Base-by-base conservation (phyloP, 1,140 invertebrate species). In the Mactra quadrangularis region DNA sequence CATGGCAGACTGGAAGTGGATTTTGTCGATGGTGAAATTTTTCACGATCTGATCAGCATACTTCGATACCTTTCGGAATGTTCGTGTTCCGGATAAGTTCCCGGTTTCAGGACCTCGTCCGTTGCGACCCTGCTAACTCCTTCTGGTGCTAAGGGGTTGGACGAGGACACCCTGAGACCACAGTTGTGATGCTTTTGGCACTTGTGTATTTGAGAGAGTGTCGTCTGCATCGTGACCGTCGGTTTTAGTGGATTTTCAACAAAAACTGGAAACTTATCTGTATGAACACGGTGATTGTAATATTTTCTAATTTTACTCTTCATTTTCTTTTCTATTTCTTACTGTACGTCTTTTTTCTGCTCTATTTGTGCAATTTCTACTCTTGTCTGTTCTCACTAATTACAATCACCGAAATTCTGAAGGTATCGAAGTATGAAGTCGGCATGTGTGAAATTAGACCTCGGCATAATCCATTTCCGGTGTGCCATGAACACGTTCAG, bases 41-140 rank as follows among this genome's bases (percentile, higher is more conserved):
- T 25, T 33, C 77, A 19, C 15, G 0, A 6, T 7, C 15, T 50
- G 38, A 53, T 41, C 38, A 79, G 77, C 77, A 38, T 81, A 81
- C 77, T 81, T 81, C 77, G 77, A 68, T 68, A 81, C 66, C 77
- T 70, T 64, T 71, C 53, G 77, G 77, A 68, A 81, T 81, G 77
- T 81, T 81, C 66, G 66, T 71, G 66, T 81, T 68, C 66, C 52
- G 77, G 35, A 64, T 70, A 81, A 66, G 57, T 81, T 81, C 77
- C 77, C 77, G 77, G 77, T 81, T 81, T 64, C 41, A 15, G 77
- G 77, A 66, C 68, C 77, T 47, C 60, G 66, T 71, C 77, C 77
- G 41, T 47, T 38, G 77, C 77, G 53, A 71, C 77, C 77, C 55
- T 64, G 77, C 77, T 59, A 38, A 47, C 77, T 27, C 53, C 53